These are phyloP conservation scores for Cuculus canorus DNA, from an alignment of 2,797 vertebrate genomes.

Conservation along the genomic window DNA sequence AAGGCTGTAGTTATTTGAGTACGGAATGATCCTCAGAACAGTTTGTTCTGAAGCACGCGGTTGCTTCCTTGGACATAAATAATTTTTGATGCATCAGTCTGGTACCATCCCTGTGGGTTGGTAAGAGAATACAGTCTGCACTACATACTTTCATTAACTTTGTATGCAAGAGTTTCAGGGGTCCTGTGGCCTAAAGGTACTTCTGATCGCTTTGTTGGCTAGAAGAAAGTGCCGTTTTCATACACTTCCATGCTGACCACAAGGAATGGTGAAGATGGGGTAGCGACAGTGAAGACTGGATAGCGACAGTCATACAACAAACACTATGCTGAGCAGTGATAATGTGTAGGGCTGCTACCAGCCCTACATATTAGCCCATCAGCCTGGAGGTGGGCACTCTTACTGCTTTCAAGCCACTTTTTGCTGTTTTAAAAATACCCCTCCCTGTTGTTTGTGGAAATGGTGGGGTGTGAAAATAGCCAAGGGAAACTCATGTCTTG, in stretches of 20 bases:
- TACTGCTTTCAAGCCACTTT: neutral
- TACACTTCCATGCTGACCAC: neutral
- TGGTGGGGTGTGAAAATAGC: neutral
- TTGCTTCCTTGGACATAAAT: neutral
- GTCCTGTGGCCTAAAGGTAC: neutral
- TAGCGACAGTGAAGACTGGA: neutral
- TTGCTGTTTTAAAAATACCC: neutral
- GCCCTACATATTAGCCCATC: neutral
- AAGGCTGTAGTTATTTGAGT: neutral
- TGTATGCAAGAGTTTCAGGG: neutral
- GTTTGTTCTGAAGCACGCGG: neutral
- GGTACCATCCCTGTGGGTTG: neutral
- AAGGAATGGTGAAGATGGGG: neutral
- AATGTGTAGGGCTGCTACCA: neutral
- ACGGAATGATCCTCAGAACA: neutral
- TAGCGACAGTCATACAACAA: neutral
- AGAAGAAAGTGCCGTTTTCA: neutral
- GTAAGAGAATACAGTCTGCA: neutral
- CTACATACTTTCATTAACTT: neutral
- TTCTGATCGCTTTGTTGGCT: neutral
- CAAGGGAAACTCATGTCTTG: neutral
- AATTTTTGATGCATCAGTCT: neutral
- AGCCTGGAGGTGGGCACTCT: neutral
- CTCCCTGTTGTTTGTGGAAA: neutral
- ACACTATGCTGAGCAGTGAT: neutral